phyloP scores from a whole-genome alignment of 2,113 vertebrate genomes.

The Calypte anna region DNA sequence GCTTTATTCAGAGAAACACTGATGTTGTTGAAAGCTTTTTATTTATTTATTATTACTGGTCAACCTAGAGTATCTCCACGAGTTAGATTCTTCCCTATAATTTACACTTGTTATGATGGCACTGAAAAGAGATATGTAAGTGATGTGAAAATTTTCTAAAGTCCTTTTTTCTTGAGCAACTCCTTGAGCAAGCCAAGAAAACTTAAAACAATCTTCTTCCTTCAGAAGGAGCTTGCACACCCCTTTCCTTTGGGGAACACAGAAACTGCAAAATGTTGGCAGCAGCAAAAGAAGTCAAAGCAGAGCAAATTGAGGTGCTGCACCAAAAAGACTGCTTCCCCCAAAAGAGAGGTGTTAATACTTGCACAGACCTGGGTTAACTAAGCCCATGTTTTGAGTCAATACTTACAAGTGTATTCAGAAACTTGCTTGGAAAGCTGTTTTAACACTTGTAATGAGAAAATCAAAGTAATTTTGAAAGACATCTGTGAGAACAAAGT shows the following conservation, averaged over 20 bases:
- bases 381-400: neutral
- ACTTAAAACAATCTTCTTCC: neutral
- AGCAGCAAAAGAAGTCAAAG: neutral
- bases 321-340: neutral
- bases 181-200: neutral
- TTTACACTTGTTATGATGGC: fast-evolving
- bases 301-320: neutral
- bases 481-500: neutral
- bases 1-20: neutral
- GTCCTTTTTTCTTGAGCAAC: neutral
- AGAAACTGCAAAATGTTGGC: neutral
- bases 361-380: neutral
- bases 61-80: neutral
- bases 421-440: neutral
- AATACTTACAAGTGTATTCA: neutral
- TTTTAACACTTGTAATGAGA: neutral
- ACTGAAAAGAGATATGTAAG: neutral
- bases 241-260: neutral
- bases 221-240: neutral
- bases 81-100: neutral
- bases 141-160: neutral
- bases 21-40: neutral
- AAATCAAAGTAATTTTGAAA: neutral
- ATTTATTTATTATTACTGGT: neutral
- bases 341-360: neutral